Percentiles rank a stretch among this genome's conserved stretches.
Conservation (phyloP, 2,888 invertebrate genomes). For the Escarpia spicata region DNA sequence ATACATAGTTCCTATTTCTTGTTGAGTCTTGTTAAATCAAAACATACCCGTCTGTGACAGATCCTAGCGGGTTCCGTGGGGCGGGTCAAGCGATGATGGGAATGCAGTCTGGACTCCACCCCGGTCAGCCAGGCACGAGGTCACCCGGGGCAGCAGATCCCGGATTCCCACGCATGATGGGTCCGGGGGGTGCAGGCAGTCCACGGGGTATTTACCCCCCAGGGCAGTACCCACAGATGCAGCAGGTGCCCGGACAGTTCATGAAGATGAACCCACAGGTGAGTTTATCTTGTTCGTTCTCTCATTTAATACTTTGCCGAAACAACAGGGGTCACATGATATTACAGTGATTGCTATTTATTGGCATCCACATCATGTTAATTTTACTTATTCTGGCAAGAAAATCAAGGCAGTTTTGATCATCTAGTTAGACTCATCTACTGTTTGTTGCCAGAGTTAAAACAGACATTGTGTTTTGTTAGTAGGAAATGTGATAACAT, state of each 20-base stretch:
- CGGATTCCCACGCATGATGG: constrained; percentile 24
- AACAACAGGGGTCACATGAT: background rate
- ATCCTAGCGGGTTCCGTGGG: background rate
- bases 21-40: no score
- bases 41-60: background rate
- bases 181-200: background rate
- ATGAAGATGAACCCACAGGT: constrained; percentile 32
- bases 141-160: constrained; percentile 24
- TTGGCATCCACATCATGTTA: no score
- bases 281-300: background rate
- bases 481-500: no score
- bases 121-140: constrained; percentile 21
- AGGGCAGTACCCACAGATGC: constrained; percentile 25
- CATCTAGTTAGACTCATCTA: no score
- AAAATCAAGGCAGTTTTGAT: no score
- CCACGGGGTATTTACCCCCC: constrained; percentile 19
- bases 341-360: background rate
- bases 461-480: no score
- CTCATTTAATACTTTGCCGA: background rate
- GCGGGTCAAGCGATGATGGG: background rate
- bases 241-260: constrained; percentile 23
- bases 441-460: no score
- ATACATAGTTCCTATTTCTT: no score
- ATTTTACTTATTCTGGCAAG: no score
- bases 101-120: background rate